Conservation (phyloP, 2,888 invertebrate genomes). For the Monoplex corrugatus region DNA sequence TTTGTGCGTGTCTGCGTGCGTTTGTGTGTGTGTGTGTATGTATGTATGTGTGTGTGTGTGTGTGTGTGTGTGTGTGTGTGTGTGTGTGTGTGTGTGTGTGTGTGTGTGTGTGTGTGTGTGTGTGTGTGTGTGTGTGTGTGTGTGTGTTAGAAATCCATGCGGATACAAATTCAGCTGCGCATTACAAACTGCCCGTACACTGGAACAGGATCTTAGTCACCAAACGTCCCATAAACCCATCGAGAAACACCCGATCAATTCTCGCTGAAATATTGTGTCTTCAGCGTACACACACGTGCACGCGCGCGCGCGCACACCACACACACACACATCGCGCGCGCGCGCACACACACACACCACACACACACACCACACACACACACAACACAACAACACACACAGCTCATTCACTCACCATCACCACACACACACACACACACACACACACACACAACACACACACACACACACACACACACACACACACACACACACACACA, state of each 20-base stretch:
- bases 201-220: neutral
- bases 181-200: too few species aligned
- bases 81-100: slow-evolving; percentile 23
- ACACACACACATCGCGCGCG: too few species aligned
- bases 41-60: slow-evolving; percentile 44
- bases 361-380: neutral
- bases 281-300: neutral
- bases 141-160: too few species aligned
- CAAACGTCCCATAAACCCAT: neutral
- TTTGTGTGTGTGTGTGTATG: slow-evolving; percentile 38
- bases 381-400: neutral
- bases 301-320: neutral
- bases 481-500: neutral
- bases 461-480: slow-evolving; percentile 30
- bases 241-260: too few species aligned
- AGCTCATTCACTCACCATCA: too few species aligned
- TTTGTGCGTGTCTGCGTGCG: neutral
- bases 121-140: slow-evolving; percentile 38
- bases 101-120: slow-evolving; percentile 42
- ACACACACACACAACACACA: neutral
- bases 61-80: slow-evolving; percentile 39
- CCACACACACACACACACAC: neutral
- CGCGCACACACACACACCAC: neutral
- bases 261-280: neutral
- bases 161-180: too few species aligned